phyloP scores from a whole-genome alignment of 2,113 vertebrate species.

The Nycticryphes semicollaris region DNA sequence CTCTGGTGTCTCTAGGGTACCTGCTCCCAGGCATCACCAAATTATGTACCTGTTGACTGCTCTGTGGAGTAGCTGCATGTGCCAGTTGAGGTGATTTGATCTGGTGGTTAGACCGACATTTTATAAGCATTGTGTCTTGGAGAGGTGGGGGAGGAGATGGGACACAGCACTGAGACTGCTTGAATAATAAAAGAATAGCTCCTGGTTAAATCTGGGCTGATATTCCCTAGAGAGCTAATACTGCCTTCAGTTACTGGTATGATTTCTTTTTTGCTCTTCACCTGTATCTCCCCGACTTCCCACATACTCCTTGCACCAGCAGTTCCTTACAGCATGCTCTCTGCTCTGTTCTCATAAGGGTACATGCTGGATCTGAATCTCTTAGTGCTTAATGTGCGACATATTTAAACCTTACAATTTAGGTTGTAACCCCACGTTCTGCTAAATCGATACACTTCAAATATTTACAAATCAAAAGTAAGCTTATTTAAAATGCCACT shows the following conservation, averaged over 20 bases:
- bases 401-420: background rate
- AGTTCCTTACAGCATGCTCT: background rate
- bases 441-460: background rate
- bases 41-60: background rate
- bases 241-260: background rate
- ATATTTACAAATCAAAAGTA: background rate
- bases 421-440: background rate
- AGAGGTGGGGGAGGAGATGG: background rate
- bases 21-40: rapidly evolving
- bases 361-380: background rate
- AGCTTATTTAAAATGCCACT: background rate
- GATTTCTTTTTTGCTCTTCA: background rate
- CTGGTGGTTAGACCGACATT: background rate
- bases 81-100: background rate
- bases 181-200: background rate
- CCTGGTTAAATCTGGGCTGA: background rate
- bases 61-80: background rate
- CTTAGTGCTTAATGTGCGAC: background rate
- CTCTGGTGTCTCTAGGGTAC: background rate
- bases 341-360: background rate
- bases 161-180: background rate
- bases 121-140: background rate
- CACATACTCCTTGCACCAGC: background rate
- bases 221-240: background rate
- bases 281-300: background rate